Conservation (phyloP, 1,140 invertebrate genomes). For the Venturia canescens region DNA sequence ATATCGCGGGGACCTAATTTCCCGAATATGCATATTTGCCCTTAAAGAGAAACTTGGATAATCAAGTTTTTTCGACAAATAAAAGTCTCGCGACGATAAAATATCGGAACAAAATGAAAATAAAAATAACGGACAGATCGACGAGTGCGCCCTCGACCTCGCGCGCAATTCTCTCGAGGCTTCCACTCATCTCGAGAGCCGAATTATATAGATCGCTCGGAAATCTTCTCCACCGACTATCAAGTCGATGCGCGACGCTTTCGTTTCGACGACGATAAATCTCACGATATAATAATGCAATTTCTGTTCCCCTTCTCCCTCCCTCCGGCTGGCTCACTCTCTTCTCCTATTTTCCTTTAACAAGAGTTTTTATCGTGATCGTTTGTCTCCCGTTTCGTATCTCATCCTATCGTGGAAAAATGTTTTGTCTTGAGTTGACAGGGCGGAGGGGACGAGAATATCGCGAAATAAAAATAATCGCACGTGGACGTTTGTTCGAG, state of each 20-base stretch:
- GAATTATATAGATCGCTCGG: conserved; percentile 1
- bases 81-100: background rate
- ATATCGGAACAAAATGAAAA: background rate
- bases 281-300: background rate
- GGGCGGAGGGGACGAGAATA: background rate
- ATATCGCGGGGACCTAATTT: no score
- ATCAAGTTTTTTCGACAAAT: background rate
- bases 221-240: background rate
- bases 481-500: conserved; percentile 8
- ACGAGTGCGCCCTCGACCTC: background rate
- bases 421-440: background rate
- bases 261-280: background rate
- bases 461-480: conserved; percentile 15
- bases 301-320: background rate
- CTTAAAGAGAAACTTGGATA: no score
- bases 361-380: background rate
- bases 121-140: no score
- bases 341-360: background rate
- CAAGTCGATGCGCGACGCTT: background rate
- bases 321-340: background rate
- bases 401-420: background rate
- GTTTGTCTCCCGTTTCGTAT: no score
- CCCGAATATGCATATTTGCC: no score
- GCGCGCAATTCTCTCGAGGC: background rate
- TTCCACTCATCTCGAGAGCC: background rate